Conservation (phyloP, 2,113 vertebrate genomes). For the Nothoprocta pentlandii region DNA sequence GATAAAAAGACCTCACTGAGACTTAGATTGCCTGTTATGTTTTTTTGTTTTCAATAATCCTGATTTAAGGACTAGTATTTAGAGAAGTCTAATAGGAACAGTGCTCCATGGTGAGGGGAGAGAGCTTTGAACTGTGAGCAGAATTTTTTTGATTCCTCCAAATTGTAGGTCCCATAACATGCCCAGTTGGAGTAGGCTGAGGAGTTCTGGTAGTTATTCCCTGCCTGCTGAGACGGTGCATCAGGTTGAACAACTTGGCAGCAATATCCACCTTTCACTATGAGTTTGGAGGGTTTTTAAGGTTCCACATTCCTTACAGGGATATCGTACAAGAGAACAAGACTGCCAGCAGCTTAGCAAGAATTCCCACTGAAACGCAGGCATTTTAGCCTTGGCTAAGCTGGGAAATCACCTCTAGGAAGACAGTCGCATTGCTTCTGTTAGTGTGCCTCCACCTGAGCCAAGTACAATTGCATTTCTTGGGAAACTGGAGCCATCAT, state of each 20-base stretch:
- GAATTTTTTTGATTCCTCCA: not conserved
- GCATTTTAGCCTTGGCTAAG: not conserved
- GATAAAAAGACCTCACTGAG: not conserved
- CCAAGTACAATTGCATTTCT: not conserved
- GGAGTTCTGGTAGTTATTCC: not conserved
- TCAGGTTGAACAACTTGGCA: not conserved
- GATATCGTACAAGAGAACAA: not conserved
- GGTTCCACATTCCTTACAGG: accelerated
- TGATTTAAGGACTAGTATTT: not conserved
- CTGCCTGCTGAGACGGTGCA: not conserved
- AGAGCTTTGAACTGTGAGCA: not conserved
- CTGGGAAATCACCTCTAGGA: not conserved
- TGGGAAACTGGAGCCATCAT: not conserved
- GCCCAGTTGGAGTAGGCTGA: not conserved
- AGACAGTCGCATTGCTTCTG: not conserved
- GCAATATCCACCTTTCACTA: not conserved
- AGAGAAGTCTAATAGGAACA: not conserved
- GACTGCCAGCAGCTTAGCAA: not conserved
- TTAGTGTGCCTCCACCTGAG: not conserved
- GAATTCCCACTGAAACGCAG: not conserved
- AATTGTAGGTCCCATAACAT: not conserved
- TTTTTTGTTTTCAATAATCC: not conserved
- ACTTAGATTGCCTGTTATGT: not conserved
- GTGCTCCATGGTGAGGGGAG: not conserved
- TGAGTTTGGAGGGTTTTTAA: not conserved